phyloP scores from a whole-genome alignment of 2,888 invertebrate genomes.

The Tetramorium bicarinatum region DNA sequence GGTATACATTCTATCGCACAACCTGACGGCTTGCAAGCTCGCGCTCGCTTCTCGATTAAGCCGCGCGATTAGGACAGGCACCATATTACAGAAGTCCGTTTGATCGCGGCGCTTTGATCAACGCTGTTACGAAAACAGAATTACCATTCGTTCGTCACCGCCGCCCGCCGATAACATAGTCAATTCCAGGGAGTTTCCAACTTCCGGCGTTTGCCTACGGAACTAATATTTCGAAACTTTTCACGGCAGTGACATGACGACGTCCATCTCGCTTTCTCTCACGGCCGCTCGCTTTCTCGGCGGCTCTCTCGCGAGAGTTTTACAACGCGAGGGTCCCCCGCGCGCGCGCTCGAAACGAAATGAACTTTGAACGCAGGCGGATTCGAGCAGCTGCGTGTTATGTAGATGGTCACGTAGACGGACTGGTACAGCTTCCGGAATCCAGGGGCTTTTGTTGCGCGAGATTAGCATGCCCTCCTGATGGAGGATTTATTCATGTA shows the following conservation, averaged over 20 bases:
- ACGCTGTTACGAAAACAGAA: conserved; percentile 52
- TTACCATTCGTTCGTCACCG: conserved; percentile 58
- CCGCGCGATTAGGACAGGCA: conserved; percentile 54
- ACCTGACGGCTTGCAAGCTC: conserved; percentile 17
- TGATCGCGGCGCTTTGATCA: conserved; percentile 45
- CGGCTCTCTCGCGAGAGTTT: conserved; percentile 57
- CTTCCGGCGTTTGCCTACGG: conserved; percentile 56
- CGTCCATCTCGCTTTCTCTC: conserved; percentile 1
- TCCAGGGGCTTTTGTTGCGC: conserved; percentile 76
- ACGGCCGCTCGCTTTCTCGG: not conserved
- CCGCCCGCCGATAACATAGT: conserved; percentile 36
- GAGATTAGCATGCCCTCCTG: conserved; percentile 80
- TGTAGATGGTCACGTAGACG: conserved; percentile 73
- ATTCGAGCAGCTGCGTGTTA: conserved; percentile 74
- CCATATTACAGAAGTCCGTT: conserved; percentile 59
- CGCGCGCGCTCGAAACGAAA: conserved; percentile 17
- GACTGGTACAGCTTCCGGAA: conserved; percentile 70
- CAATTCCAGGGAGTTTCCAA: conserved; percentile 51
- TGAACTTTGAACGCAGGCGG: conserved; percentile 60
- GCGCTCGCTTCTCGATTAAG: conserved; percentile 49
- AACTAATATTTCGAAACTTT: conserved; percentile 62
- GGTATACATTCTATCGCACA: conserved; percentile 30
- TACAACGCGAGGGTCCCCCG: conserved; percentile 51
- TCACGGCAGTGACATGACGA: conserved; percentile 35
- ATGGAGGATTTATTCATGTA: conserved; percentile 82